A percentile compares a stretch with the other conserved stretches of the same genome.
These are phyloP conservation scores for Hozukius guyotensis DNA, from an alignment of 2,797 vertebrate genomes.

Conservation along the genomic window DNA sequence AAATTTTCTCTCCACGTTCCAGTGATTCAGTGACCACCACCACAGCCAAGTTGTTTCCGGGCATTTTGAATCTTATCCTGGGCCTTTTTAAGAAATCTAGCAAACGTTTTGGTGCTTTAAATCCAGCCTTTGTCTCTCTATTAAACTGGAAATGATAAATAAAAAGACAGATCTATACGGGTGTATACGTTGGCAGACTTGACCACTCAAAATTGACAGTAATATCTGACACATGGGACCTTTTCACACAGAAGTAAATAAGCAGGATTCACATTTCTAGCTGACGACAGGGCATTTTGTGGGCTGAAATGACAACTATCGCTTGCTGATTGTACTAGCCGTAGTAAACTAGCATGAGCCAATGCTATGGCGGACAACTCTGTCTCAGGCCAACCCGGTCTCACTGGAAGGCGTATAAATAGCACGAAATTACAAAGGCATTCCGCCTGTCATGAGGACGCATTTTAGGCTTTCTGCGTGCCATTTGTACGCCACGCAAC, in stretches of 20 bases:
- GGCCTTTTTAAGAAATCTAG: background rate
- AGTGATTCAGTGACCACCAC: slow-evolving; percentile 21
- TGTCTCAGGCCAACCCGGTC: background rate
- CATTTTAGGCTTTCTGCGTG: too few species aligned
- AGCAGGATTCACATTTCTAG: background rate
- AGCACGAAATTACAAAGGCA: too few species aligned
- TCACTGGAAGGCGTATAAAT: too few species aligned
- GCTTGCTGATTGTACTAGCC: background rate
- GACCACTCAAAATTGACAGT: background rate
- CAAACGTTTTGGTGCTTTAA: background rate
- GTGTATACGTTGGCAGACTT: background rate
- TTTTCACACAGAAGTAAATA: background rate
- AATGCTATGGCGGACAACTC: background rate
- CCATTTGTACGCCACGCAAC: too few species aligned
- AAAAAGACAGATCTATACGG: too few species aligned
- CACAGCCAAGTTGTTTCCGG: background rate
- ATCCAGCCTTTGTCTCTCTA: background rate
- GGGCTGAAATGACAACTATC: background rate
- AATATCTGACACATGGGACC: background rate
- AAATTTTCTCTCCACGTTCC: slow-evolving; percentile 17
- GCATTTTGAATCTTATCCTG: background rate
- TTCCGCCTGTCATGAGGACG: too few species aligned
- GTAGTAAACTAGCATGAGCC: background rate
- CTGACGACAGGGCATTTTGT: background rate
- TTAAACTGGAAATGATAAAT: too few species aligned